A percentile compares a stretch with the other conserved stretches of the same genome.
Conservation (phyloP, 2,113 vertebrate genomes). For the Vulpes lagopus region DNA sequence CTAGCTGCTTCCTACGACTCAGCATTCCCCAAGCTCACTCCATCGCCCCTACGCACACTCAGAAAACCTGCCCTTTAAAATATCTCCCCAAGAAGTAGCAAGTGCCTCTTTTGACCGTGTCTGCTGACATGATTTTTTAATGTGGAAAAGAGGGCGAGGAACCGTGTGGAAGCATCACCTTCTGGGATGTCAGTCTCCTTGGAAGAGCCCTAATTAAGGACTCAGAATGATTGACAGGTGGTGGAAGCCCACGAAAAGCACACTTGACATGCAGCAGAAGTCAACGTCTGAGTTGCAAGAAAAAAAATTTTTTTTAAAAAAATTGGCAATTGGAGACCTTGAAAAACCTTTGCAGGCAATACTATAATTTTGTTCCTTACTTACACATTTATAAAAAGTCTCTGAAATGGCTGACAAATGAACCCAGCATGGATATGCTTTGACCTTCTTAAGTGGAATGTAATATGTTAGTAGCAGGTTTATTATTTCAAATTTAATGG, state of each 20-base stretch:
- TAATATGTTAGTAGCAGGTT: slow-evolving; percentile 20
- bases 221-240: slow-evolving; percentile 73
- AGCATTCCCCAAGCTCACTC: background rate
- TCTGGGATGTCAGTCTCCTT: slow-evolving; percentile 73
- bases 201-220: slow-evolving; percentile 79
- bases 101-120: slow-evolving; percentile 31
- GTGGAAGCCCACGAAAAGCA: slow-evolving; percentile 26
- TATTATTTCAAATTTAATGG: slow-evolving; percentile 43
- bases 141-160: slow-evolving; percentile 27
- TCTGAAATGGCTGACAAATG: background rate
- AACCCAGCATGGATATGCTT: background rate
- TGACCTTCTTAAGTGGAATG: background rate
- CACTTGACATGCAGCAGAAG: slow-evolving; percentile 59
- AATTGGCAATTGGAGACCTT: slow-evolving; percentile 48
- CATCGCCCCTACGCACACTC: background rate
- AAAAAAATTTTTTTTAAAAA: background rate
- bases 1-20: background rate
- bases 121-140: slow-evolving; percentile 69
- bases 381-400: slow-evolving; percentile 48
- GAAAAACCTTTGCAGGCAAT: slow-evolving; percentile 64
- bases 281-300: slow-evolving; percentile 51
- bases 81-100: slow-evolving; percentile 30
- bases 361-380: slow-evolving; percentile 67
- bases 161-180: background rate
- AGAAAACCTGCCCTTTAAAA: slow-evolving; percentile 48